These are phyloP conservation scores for Leptinotarsa defecta DNA, from an alignment of 1,140 invertebrate species.

Conservation along the genomic window DNA sequence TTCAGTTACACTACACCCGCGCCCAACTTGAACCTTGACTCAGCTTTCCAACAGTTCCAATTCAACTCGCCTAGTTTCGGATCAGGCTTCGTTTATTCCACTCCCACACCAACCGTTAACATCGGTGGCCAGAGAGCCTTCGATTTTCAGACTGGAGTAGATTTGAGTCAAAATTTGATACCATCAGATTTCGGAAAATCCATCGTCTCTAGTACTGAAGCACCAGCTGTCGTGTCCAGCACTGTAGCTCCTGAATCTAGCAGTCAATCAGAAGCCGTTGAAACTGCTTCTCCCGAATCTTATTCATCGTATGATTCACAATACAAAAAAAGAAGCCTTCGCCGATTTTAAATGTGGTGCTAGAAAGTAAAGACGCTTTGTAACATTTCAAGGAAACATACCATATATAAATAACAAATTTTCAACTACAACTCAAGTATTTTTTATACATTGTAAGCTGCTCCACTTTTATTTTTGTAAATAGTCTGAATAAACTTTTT, in stretches of 20 bases:
- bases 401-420: too few species aligned
- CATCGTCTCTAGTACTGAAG: neutral
- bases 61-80: too few species aligned
- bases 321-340: neutral
- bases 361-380: too few species aligned
- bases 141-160: neutral
- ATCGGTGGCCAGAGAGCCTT: neutral
- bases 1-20: slow-evolving; percentile 4
- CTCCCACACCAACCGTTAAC: neutral
- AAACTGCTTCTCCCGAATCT: neutral
- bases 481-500: slow-evolving; percentile 4
- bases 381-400: too few species aligned
- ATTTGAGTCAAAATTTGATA: neutral
- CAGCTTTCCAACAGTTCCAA: neutral
- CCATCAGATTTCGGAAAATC: neutral
- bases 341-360: too few species aligned
- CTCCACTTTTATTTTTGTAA: neutral
- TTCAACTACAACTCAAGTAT: neutral
- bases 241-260: slow-evolving; percentile 5
- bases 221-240: neutral
- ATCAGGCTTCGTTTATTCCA: neutral
- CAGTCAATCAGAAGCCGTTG: neutral
- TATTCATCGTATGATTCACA: neutral
- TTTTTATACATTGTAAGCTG: neutral
- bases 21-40: neutral